These are phyloP conservation scores for Drosophila suzukii DNA, from an alignment of 1,140 invertebrate genomes.

Conservation along the genomic window DNA sequence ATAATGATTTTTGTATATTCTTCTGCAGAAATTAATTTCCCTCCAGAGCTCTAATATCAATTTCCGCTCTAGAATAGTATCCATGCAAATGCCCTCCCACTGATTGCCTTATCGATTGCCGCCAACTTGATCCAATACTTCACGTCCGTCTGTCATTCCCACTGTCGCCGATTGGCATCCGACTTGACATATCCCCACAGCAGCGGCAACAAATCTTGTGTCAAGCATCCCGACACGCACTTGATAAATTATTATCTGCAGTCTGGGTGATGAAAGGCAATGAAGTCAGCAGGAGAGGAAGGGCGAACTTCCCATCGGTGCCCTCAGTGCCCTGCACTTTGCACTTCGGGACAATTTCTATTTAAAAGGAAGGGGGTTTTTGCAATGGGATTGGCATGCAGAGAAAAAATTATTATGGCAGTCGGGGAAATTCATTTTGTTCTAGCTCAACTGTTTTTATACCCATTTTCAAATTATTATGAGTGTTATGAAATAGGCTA, in stretches of 20 bases:
- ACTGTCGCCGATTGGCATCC: conserved; percentile 53
- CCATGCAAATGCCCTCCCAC: conserved; percentile 40
- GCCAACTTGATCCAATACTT: conserved; percentile 34
- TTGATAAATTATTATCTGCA: conserved; percentile 73
- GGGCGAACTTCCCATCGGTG: conserved; percentile 21
- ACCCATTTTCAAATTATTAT: too few relatives aligned
- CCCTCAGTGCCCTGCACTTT: conserved; percentile 54
- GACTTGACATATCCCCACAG: conserved; percentile 40
- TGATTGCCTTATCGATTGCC: conserved; percentile 38
- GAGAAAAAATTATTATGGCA: background rate
- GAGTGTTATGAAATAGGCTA: too few relatives aligned
- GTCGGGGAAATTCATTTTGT: background rate
- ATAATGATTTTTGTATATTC: background rate
- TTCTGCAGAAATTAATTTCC: background rate
- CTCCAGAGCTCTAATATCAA: conserved; percentile 24
- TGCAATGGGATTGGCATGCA: conserved; percentile 9
- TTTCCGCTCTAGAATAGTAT: conserved; percentile 14
- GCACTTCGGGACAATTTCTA: conserved; percentile 61
- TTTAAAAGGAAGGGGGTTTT: conserved; percentile 41
- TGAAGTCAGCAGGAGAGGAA: conserved; percentile 12
- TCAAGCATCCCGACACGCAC: conserved; percentile 59
- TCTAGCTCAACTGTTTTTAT: too few relatives aligned
- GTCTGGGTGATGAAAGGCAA: conserved; percentile 54
- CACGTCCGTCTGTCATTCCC: conserved; percentile 28
- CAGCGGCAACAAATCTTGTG: conserved; percentile 48